phyloP scores from a whole-genome alignment of 2,888 invertebrate species.

The Tipula lateralis region DNA sequence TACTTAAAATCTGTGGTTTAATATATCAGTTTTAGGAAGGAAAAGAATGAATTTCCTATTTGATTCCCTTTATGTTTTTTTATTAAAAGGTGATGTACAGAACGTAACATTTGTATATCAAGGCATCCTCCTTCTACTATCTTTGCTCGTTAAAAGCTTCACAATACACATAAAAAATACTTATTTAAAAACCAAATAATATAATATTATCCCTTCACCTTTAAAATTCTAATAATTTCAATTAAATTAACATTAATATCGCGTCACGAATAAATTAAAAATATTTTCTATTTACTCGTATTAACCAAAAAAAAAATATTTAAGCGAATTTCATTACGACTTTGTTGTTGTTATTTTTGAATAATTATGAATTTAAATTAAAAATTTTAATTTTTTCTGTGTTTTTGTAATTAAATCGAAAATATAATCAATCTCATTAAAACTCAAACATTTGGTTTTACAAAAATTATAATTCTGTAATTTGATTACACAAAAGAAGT shows the following conservation, averaged over 20 bases:
- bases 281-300: neutral
- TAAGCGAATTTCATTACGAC: neutral
- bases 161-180: too few species aligned
- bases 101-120: too few species aligned
- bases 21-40: too few species aligned
- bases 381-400: neutral
- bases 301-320: neutral
- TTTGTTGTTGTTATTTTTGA: neutral
- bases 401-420: neutral
- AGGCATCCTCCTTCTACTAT: too few species aligned
- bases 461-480: neutral
- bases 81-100: too few species aligned
- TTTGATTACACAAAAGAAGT: neutral
- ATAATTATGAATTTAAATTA: neutral
- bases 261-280: neutral
- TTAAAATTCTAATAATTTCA: neutral
- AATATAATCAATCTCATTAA: neutral
- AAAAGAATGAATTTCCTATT: too few species aligned
- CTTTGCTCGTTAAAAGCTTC: too few species aligned
- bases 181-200: too few species aligned
- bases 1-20: too few species aligned
- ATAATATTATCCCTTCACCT: too few species aligned
- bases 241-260: neutral
- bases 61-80: too few species aligned
- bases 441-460: neutral